Evolutionary conservation across 1,140 invertebrate species (phyloP), one percentile per base, ranked within the genome.

Genomic region (Probaryconus sp.): DNA sequence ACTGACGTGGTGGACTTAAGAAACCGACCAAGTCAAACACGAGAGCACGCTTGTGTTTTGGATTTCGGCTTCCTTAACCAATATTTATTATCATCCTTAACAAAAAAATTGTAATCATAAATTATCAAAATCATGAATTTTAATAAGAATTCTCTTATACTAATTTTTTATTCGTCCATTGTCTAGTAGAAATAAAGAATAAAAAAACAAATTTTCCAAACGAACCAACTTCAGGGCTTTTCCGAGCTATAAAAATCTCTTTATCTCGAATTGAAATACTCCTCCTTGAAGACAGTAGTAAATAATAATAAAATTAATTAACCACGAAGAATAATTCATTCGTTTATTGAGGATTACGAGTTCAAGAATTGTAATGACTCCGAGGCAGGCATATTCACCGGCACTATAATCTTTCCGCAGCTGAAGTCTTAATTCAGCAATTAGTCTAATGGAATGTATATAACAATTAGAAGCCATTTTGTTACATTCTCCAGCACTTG

Each of bases 371-470:
- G 56, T 71, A 60, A 79, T 81, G 77, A 83, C 78, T 79, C 82
- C 78, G 65, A 71, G 65, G 38, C 14, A 60, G 63, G 47, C 67
- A 37, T 61, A 63, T 63, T 72, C 64, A 64, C 67, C 47, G 61
- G 51, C 14, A 60, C 48, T 51, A 55, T 72, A 73, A 61, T 58
- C 65, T 74, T 64, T 42, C 50, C 60, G 24, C 75, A 77, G 65
- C 79, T 84, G 78, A 84, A 85, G 83, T 87, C 86, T 87, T 87
- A 88, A 88, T 87, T 88, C 82, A 83, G 85, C 84, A 88, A 88
- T 87, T 88, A 87, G 83, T 81, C 82, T 87, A 88, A 88, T 88
- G 85, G 85, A 87, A 87, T 87, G 85, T 87, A 87, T 87, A 88
- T 88, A 88, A 87, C 84, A 87, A 88, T 88, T 88, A 87, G 74